Conservation (phyloP, 1,140 invertebrate species). For the Drosophila ananassae region DNA sequence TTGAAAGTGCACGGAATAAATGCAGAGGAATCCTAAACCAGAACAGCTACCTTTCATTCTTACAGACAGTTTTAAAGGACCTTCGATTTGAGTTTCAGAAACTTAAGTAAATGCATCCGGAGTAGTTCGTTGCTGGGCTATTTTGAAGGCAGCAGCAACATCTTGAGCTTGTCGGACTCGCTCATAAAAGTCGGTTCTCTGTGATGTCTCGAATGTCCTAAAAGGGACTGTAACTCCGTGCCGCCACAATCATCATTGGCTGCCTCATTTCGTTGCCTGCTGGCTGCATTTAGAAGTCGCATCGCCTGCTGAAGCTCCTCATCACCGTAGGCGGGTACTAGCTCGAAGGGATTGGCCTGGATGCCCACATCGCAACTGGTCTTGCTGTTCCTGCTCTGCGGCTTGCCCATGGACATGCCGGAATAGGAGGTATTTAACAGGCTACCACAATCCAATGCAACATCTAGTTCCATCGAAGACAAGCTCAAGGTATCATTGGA, state of each 20-base stretch:
- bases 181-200: slow-evolving; percentile 74
- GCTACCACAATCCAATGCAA: slow-evolving; percentile 49
- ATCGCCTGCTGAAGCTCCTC: slow-evolving; percentile 76
- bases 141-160: slow-evolving; percentile 83
- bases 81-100: slow-evolving; percentile 28
- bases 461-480: slow-evolving; percentile 65
- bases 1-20: not conserved
- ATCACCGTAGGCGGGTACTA: slow-evolving; percentile 82
- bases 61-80: slow-evolving; percentile 6
- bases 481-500: slow-evolving; percentile 57
- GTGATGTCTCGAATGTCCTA: slow-evolving; percentile 56
- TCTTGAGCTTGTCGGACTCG: slow-evolving; percentile 84
- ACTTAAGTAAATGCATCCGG: slow-evolving; percentile 73
- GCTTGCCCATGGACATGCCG: slow-evolving; percentile 85
- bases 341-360: slow-evolving; percentile 87
- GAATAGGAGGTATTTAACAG: slow-evolving; percentile 84
- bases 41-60: not conserved
- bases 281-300: slow-evolving; percentile 74
- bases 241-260: slow-evolving; percentile 50
- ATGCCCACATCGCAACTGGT: slow-evolving; percentile 85
- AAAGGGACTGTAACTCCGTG: slow-evolving; percentile 68
- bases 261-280: slow-evolving; percentile 57
- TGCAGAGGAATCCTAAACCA: not conserved
- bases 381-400: slow-evolving; percentile 85
- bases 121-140: slow-evolving; percentile 32